Conservation (phyloP, 1,140 invertebrate genomes). For the Hycleus phaleratus region DNA sequence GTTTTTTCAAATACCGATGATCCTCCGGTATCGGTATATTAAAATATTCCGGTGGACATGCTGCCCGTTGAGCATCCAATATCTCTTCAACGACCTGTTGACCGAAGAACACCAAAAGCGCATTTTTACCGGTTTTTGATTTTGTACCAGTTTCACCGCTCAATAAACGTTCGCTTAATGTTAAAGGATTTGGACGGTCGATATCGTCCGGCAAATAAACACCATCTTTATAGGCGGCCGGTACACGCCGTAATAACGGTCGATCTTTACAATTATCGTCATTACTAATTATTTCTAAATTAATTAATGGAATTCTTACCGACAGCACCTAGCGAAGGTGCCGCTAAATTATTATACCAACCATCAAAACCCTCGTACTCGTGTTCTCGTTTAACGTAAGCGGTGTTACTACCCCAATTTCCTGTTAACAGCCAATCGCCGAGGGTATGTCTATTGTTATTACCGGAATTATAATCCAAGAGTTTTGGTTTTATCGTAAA, state of each 20-base stretch:
- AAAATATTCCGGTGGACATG: constrained; percentile 53
- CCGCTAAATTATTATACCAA: constrained; percentile 58
- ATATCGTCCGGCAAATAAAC: constrained; percentile 46
- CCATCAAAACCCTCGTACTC: constrained; percentile 55
- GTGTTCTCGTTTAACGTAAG: constrained; percentile 34
- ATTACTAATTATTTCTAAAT: neutral
- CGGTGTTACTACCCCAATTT: neutral
- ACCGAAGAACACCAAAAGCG: constrained; percentile 61
- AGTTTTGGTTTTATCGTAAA: neutral
- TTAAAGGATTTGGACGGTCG: constrained; percentile 49
- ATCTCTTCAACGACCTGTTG: constrained; percentile 60
- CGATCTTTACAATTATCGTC: constrained; percentile 36
- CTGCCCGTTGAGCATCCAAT: constrained; percentile 50
- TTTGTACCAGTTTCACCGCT: constrained; percentile 41
- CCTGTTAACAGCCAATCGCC: constrained; percentile 15
- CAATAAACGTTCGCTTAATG: constrained; percentile 48
- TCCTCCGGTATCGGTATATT: constrained; percentile 47
- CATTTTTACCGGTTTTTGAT: constrained; percentile 53
- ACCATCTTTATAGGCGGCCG: constrained; percentile 57
- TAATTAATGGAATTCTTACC: constrained; percentile 32
- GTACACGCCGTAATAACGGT: constrained; percentile 48
- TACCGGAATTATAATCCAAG: neutral
- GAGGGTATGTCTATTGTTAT: neutral
- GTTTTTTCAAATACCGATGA: constrained; percentile 36
- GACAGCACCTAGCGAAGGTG: constrained; percentile 49